Evolutionary conservation across 2,113 vertebrate genomes (phyloP), one percentile per base, ranked within the genome.

Genomic region (Progne subis): DNA sequence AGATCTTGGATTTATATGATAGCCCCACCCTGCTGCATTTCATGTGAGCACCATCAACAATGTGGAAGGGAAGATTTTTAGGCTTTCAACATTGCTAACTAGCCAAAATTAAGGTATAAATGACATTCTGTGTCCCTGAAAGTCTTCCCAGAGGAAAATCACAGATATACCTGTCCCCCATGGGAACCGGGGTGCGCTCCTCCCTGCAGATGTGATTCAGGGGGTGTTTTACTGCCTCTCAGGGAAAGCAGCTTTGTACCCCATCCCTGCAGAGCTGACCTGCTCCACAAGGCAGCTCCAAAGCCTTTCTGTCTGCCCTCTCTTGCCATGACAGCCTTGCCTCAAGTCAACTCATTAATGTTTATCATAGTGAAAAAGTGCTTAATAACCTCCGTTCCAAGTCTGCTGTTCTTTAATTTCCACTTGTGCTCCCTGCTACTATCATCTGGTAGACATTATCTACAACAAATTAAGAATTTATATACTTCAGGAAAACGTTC

Each of bases 401-500:
- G 71, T 26, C 79, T 84, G 79, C 79, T 79, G 68, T 72, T 90
- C 94, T 83, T 93, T 78, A 57, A 90, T 95, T 95, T 93, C 76
- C 68, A 93, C 49, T 93, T 65, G 69, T 82, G 94, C 72, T 92
- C 29, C 29, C 76, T 88, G 71, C 72, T 70, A 67, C 65, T 92
- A 69, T 95, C 90, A 94, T 86, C 88, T 95, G 91, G 53, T 78
- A 93, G 82, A 69, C 85, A 81, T 94, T 92, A 93, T 86, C 91
- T 96, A 34, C 31, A 83, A 79, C 85, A 94, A 96, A 96, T 94
- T 95, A 96, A 88, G 82, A 76, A 96, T 95, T 95, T 88, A 92
- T 95, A 44, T 57, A 83, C 76, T 88, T 88, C 71, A 86, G 69
- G 65, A 94, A 90, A 56, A 69, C 18, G 31, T 77, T 83, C 76